phyloP scores from a whole-genome alignment of 2,888 invertebrate genomes.

The Aradus depressus region DNA sequence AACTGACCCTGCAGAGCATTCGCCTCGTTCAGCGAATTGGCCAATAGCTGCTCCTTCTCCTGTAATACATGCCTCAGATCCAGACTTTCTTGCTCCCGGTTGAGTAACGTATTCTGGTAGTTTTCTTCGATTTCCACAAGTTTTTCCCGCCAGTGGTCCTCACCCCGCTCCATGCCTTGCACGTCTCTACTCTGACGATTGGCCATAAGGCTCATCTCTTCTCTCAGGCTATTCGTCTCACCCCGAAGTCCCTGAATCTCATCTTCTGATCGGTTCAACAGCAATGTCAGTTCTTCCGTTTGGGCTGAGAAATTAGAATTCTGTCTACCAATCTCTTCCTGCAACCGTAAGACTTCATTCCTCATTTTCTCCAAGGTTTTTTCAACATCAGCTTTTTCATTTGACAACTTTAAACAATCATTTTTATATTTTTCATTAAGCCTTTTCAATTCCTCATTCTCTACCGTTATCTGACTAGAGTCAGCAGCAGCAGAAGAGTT shows the following conservation, averaged over 20 bases:
- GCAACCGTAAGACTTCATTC: background rate
- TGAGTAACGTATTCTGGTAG: constrained; percentile 22
- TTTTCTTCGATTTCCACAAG: constrained; percentile 18
- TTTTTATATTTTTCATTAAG: background rate
- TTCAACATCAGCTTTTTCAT: constrained; percentile 9
- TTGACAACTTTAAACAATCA: background rate
- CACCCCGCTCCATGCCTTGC: constrained; percentile 13
- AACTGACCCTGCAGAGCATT: constrained; percentile 7
- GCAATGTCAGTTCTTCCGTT: constrained; percentile 1
- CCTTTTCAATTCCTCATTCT: constrained; percentile 37
- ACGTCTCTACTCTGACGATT: constrained; percentile 14
- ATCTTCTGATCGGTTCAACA: constrained; percentile 3
- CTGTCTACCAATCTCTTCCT: constrained; percentile 1
- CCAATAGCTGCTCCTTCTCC: constrained; percentile 14
- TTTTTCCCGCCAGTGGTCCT: constrained; percentile 10
- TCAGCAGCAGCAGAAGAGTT: too few relatives aligned
- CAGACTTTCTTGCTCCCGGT: constrained; percentile 19
- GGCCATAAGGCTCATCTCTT: constrained; percentile 38
- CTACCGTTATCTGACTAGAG: constrained; percentile 34
- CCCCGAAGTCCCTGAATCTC: constrained; percentile 19
- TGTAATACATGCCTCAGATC: constrained; percentile 12
- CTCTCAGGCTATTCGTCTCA: constrained; percentile 32
- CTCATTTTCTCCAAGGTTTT: constrained; percentile 1
- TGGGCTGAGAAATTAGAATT: background rate
- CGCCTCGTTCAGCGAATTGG: constrained; percentile 7